phyloP scores from a whole-genome alignment of 2,797 vertebrate genomes.

The Enteromius anoplus region DNA sequence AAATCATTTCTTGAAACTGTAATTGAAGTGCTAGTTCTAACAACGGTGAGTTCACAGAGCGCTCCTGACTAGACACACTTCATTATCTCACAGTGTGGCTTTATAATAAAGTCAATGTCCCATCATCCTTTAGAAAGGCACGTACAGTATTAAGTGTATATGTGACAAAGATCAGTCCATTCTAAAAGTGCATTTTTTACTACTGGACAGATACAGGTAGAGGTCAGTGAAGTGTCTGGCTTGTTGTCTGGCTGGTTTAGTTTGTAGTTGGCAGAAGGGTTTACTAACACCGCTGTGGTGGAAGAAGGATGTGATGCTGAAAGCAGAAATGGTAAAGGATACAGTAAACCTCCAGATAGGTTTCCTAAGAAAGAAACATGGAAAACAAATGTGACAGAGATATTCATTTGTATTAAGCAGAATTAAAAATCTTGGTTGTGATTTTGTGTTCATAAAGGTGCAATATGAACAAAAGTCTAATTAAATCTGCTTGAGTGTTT shows the following conservation, averaged over 20 bases:
- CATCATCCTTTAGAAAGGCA: conserved; percentile 26
- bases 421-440: neutral
- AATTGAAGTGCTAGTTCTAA: conserved; percentile 34
- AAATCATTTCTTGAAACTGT: conserved; percentile 45
- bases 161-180: neutral
- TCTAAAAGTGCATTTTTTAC: neutral
- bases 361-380: neutral
- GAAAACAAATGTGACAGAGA: neutral
- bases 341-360: neutral
- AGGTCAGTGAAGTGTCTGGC: conserved; percentile 4
- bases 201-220: neutral
- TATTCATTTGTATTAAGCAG: neutral
- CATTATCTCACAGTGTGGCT: conserved; percentile 50
- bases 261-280: neutral
- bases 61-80: conserved; percentile 35
- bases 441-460: neutral
- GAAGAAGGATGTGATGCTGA: neutral
- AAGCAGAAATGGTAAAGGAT: neutral
- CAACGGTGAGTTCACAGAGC: conserved; percentile 31
- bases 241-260: neutral
- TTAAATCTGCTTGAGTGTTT: neutral
- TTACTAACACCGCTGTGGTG: neutral
- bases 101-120: conserved; percentile 19
- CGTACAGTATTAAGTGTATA: neutral
- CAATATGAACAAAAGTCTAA: neutral